phyloP scores from a whole-genome alignment of 2,113 vertebrate genomes.

The Motacilla tschutschensis region DNA sequence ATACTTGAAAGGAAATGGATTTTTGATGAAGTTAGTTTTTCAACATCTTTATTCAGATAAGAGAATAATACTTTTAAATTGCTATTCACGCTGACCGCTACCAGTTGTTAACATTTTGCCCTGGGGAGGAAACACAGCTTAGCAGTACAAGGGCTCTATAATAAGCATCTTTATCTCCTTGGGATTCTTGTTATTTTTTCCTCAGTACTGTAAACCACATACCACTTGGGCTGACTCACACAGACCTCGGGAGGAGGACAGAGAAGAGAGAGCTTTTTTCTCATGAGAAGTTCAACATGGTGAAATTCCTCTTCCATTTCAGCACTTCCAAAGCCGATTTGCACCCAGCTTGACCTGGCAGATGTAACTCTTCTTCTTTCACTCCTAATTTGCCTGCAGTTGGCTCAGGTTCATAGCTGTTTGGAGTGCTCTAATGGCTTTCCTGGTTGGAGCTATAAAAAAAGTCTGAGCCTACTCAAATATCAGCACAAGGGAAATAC shows the following conservation, averaged over 20 bases:
- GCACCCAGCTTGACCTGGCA: conserved; percentile 68
- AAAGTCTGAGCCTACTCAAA: conserved; percentile 55
- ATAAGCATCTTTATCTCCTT: conserved; percentile 33
- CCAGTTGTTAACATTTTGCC: conserved; percentile 34
- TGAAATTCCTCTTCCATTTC: conserved; percentile 57
- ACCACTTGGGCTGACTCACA: conserved; percentile 25
- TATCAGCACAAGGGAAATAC: conserved; percentile 40
- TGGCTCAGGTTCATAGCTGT: conserved; percentile 56
- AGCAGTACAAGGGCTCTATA: not conserved
- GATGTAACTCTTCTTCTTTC: conserved; percentile 66
- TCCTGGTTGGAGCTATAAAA: conserved; percentile 47
- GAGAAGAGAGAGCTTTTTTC: conserved; percentile 6
- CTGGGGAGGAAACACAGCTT: conserved; percentile 34
- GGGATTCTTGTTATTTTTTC: not conserved
- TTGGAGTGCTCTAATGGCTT: conserved; percentile 24
- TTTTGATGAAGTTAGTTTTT: conserved; percentile 49
- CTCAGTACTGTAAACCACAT: conserved; percentile 10
- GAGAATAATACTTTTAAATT: conserved; percentile 27
- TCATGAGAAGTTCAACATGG: conserved; percentile 27
- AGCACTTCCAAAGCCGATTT: conserved; percentile 43
- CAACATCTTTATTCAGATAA: conserved; percentile 5
- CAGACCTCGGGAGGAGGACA: not conserved
- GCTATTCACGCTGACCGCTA: not conserved
- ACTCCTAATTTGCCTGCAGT: conserved; percentile 67
- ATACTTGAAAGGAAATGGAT: conserved; percentile 50